Evolutionary conservation across 2,113 vertebrate genomes (phyloP), one percentile per base, ranked within the genome.

Genomic region (Bagarius yarrelli): DNA sequence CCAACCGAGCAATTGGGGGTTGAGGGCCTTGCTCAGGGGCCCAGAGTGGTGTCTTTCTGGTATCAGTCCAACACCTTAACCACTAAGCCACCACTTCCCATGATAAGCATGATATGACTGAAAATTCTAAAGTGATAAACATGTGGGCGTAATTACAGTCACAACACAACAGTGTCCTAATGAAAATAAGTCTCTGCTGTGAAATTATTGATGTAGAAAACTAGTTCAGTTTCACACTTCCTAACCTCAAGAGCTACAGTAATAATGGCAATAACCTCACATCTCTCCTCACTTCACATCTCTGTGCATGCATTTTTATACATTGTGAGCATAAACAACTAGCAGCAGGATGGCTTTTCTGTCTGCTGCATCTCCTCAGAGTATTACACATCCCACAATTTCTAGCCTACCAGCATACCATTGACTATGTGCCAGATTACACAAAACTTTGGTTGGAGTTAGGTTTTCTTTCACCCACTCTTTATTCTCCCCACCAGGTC

Each of bases 161-260:
- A 40, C 36, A 3, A 3, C 3, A 40, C 6, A 40, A 40, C n/a
- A n/a, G n/a, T n/a, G 47, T 50, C 5, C 47, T 13, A 47, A 69
- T 69, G 66, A 44, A 69, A 69, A 69, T 69, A 12, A 40, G 64
- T 18, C 34, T 40, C 34, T 36, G 34, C 64, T 67, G 36, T 70
- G n/a, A 64, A 64, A 64, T 34, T 19, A 64, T 34, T 64, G 61
- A 64, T 19, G 18, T 34, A 61, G 36, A 67, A 12, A 67, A n/a
- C 64, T n/a, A 67, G 21, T 36, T 44, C 12, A 15, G 8, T 67
- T 67, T 44, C 23, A n/a, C 34, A 44, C 21, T 6, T 15, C 21
- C 64, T n/a, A 40, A n/a, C 21, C 19, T 44, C 34, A 6, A 64
- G 61, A 19, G 16, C 30, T 6, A 18, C 60, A 63, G 30, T 32